Base-by-base conservation (phyloP, 2,113 vertebrate species). In the Mesitornis unicolor region DNA sequence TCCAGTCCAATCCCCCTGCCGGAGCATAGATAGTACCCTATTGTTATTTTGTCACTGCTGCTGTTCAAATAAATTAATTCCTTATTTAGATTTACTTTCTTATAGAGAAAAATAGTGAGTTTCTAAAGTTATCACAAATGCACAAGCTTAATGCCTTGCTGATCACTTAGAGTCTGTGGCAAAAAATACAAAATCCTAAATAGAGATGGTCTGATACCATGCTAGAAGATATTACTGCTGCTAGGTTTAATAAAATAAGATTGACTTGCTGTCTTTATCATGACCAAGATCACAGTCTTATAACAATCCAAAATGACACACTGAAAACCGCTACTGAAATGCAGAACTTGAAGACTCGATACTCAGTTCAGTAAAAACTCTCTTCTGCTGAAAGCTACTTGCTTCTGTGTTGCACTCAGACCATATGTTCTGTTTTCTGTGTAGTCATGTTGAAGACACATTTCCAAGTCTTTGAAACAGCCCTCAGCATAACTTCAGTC, bases 191-290 rank as follows among this genome's bases (percentile, higher is more conserved):
- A 95, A 97, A 98, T 97, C 77, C 95, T 96, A 97, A 97, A 97
- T 94, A 96, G 94, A 98, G 97, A 98, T 98, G 56, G 56, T 90
- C 78, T 95, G 97, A 98, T 98, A 97, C 12, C 21, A 57, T 70
- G 48, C 74, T 92, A 47, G 90, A 74, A 96, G 67, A 96, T 98
- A 97, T 95, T 97, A 91, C 88, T 95, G 36, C 61, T 96, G 77
- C 94, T 96, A 92, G 84, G 25, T 97, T 98, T 98, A 98, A 98
- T 98, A 98, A 98, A 98, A 95, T 94, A 71, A 97, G 95, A 98
- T 96, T 97, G 97, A 93, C 97, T 96, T 90, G 43, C 89, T 94
- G 80, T 90, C 91, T 92, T 97, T 98, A 98, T 98, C 97, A 73
- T 47, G 56, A 70, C 57, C 75, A 91, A 71, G 73, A 98, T 98